A percentile compares a stretch with the other conserved stretches of the same genome.
Conservation (phyloP, 2,113 vertebrate species). For the Xiphorhynchus elegans region DNA sequence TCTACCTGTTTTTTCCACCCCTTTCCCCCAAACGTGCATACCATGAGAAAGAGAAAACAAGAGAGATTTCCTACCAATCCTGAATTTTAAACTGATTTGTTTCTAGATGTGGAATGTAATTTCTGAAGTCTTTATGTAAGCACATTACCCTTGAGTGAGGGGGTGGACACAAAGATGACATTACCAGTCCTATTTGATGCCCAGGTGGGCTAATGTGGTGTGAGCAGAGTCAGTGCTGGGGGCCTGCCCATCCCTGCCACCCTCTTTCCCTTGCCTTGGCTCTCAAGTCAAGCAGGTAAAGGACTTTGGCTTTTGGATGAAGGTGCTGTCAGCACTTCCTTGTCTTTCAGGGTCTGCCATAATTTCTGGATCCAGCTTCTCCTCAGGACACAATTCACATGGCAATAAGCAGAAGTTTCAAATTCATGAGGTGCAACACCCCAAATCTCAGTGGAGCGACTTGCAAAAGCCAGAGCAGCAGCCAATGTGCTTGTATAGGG, state of each 20-base stretch:
- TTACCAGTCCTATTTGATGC: neutral
- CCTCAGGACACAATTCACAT: neutral
- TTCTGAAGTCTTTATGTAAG: neutral
- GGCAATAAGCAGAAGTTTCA: neutral
- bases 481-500: fast-evolving
- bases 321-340: neutral
- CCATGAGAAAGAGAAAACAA: neutral
- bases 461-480: neutral
- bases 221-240: neutral
- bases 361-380: neutral
- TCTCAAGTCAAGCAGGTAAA: neutral
- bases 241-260: too few relatives aligned
- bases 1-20: neutral
- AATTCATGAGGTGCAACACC: neutral
- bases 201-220: fast-evolving
- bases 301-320: neutral
- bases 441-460: neutral
- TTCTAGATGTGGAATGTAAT: neutral
- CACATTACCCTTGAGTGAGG: fast-evolving
- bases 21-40: fast-evolving
- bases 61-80: neutral
- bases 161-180: fast-evolving
- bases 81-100: neutral
- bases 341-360: neutral
- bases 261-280: neutral